Evolutionary conservation across 92 coral and sea anemone genomes (phyloP).

Genomic region (Parazoanthus darwini): DNA sequence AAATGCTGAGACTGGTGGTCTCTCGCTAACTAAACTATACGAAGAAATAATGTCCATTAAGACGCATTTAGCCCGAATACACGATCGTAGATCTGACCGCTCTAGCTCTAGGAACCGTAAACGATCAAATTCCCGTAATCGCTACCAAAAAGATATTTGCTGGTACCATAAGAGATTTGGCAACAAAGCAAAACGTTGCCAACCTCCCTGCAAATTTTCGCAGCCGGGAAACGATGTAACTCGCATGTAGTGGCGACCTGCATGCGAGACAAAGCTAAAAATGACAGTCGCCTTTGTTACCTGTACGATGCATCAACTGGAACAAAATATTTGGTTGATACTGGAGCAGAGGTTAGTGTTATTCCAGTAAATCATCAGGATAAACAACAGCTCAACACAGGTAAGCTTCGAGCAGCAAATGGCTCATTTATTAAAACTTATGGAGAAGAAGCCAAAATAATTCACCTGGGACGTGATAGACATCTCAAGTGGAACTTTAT

Average conservation of each 20-base stretch:
- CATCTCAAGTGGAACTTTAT: no score
- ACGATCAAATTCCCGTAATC: background rate
- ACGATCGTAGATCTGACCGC: no score
- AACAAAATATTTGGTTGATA: no score
- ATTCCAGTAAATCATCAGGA: background rate
- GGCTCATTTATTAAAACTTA: background rate
- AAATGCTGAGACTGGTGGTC: no score
- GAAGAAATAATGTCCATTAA: background rate
- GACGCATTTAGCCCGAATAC: no score
- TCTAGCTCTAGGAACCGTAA: background rate
- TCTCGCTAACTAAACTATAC: background rate
- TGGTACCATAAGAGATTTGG: conserved; percentile 36
- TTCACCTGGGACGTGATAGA: no score
- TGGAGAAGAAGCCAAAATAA: background rate
- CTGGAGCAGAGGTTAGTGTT: conserved; percentile 27
- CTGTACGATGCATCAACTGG: conserved; percentile 4
- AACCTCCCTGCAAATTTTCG: conserved; percentile 20
- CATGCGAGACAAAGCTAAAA: background rate
- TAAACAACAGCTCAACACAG: background rate
- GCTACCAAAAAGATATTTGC: background rate
- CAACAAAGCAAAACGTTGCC: background rate
- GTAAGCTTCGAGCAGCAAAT: conserved; percentile 24
- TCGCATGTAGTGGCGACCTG: no score
- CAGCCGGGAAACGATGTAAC: conserved; percentile 13
- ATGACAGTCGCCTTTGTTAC: conserved; percentile 33